Percentiles rank a stretch among this genome's conserved stretches.
Conservation (phyloP, 2,888 invertebrate species). For the Uropetala carovei region DNA sequence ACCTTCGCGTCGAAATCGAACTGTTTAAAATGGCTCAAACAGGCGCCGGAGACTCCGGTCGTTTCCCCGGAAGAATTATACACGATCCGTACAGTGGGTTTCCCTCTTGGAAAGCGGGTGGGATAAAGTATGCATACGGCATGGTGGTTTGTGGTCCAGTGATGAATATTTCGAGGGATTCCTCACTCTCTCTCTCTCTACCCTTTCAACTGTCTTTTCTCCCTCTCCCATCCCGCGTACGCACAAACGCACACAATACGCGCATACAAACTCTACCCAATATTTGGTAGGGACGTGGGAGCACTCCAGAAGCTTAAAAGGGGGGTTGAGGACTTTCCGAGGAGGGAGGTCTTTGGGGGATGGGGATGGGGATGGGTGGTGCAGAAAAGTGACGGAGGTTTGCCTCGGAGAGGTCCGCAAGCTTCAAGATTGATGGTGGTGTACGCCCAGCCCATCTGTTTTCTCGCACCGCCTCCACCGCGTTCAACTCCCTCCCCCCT, state of each 20-base stretch:
- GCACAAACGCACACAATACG: neutral
- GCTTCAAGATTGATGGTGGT: conserved; percentile 4
- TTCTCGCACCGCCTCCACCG: neutral
- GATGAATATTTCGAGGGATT: neutral
- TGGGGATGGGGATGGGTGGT: neutral
- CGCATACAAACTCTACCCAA: neutral
- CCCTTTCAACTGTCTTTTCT: no score
- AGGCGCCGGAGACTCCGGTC: neutral
- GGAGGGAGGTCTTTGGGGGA: neutral
- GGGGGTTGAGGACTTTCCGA: neutral
- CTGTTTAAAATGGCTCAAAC: neutral
- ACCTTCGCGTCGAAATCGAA: neutral
- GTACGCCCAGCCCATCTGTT: conserved; percentile 21
- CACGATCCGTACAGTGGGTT: neutral
- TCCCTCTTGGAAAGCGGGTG: neutral
- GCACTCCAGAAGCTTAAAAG: neutral
- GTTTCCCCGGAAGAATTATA: neutral
- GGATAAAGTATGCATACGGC: neutral
- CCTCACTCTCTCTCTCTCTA: neutral
- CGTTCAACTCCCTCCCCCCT: neutral
- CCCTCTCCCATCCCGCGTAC: neutral
- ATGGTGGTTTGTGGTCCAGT: neutral
- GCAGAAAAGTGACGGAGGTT: no score
- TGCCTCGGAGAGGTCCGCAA: neutral
- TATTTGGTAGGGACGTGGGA: neutral